Conservation (phyloP, 2,797 vertebrate genomes). For the Pipistrellus pipistrellus region DNA sequence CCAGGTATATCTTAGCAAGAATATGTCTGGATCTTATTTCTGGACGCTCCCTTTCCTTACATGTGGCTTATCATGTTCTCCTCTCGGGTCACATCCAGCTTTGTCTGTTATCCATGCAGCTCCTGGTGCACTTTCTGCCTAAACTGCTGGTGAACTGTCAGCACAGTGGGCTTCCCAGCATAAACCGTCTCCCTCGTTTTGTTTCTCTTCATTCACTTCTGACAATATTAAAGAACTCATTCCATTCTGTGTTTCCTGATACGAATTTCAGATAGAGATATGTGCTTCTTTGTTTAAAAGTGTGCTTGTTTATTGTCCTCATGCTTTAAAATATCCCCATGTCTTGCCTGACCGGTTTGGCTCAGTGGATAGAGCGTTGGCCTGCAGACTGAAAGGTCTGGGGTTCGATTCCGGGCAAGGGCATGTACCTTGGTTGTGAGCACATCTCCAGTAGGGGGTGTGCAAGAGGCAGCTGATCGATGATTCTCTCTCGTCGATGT, state of each 20-base stretch:
- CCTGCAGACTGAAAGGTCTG: too few species aligned
- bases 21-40: background rate
- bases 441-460: too few species aligned
- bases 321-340: background rate
- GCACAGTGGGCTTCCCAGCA: background rate
- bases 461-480: too few species aligned
- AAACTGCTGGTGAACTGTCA: background rate
- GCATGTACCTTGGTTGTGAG: too few species aligned
- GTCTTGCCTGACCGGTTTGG: too few species aligned
- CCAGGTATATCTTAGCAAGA: background rate
- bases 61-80: background rate
- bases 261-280: constrained; percentile 4
- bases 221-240: background rate
- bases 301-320: background rate
- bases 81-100: background rate
- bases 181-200: background rate
- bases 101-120: background rate
- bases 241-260: background rate
- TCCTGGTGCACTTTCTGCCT: background rate
- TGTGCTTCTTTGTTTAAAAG: background rate
- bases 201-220: background rate
- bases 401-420: too few species aligned
- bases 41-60: background rate
- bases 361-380: too few species aligned
- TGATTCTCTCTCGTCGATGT: too few species aligned